Evolutionary conservation across 2,797 vertebrate genomes (phyloP), one percentile per base, ranked within the genome.

Genomic region (Euthynnus affinis): DNA sequence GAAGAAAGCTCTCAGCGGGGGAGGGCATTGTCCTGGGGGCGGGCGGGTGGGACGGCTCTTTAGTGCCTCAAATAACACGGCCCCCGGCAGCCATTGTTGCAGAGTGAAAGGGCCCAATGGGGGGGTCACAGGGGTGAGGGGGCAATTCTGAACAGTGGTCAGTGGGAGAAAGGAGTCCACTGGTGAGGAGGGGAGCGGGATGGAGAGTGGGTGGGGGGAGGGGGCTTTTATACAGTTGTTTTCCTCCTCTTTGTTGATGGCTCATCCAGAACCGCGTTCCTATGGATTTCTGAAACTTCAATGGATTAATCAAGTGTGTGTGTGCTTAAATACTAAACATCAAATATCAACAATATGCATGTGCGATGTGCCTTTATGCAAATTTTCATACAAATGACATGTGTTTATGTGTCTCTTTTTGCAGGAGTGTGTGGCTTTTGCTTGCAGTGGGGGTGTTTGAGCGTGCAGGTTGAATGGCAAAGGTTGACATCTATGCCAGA

Each of bases 41-140:
- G 87, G 92, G 88, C 60, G 90, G 93, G 92, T 94, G 94, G 93
- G 88, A 89, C 58, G 84, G 84, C 88, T 94, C 93, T 94, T 95
- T 94, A 95, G 91, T 90, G 94, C 94, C 93, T 95, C 94, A 95
- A 94, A 96, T 94, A 95, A 95, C 94, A 95, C 32, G 68, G 94
- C 93, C 92, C 92, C 89, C 40, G 82, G 94, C 91, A 81, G 90
- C 88, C 94, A 93, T 95, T 96, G 94, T 96, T 51, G 56, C 7
- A 1, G 37, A 88, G 91, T 95, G 94, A 96, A 96, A 94, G 90
- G 91, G 79, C 74, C 88, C 82, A 81, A 76, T 86, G 85, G 88
- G 90, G 85, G 89, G 91, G 88, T 89, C 83, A 88, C 61, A 29
- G 83, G 87, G 89, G 88, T 88, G 86, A 89, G 88, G 91, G 90